These are phyloP conservation scores for Limnephilus lunatus DNA, from an alignment of 2,888 invertebrate species.

Conservation along the genomic window DNA sequence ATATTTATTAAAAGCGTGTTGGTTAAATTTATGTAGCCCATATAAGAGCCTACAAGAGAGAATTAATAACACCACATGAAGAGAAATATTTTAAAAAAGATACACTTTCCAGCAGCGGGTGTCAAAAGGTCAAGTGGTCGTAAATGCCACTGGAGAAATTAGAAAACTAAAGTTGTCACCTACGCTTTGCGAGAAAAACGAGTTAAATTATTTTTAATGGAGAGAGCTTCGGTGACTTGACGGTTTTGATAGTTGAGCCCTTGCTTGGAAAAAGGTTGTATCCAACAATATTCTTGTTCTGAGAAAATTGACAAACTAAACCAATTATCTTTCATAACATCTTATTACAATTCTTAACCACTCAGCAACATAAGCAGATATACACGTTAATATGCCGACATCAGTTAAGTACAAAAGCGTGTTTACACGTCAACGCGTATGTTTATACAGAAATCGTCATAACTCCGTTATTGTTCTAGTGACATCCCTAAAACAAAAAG, in stretches of 20 bases:
- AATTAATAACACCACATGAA: background rate
- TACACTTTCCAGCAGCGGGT: background rate
- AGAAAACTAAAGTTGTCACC: background rate
- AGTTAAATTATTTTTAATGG: background rate
- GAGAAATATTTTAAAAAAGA: background rate
- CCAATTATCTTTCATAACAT: too few species aligned
- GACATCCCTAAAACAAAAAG: too few species aligned
- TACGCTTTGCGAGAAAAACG: background rate
- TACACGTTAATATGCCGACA: too few species aligned
- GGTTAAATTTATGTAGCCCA: background rate
- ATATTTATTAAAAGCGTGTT: background rate
- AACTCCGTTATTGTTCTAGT: too few species aligned
- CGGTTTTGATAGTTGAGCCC: background rate
- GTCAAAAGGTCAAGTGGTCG: background rate
- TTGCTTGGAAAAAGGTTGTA: too few species aligned
- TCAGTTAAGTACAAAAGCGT: too few species aligned
- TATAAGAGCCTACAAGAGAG: background rate
- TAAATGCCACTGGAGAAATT: background rate
- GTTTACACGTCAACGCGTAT: too few species aligned
- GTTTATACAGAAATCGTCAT: too few species aligned
- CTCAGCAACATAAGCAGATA: too few species aligned
- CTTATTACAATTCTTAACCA: too few species aligned
- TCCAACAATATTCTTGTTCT: too few species aligned
- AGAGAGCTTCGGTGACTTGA: background rate
- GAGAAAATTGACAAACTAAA: too few species aligned